A percentile compares a stretch with the other conserved stretches of the same genome.
Evolutionary conservation across 1,140 invertebrate species (phyloP).

Genomic region (Polypedilum pembai): DNA sequence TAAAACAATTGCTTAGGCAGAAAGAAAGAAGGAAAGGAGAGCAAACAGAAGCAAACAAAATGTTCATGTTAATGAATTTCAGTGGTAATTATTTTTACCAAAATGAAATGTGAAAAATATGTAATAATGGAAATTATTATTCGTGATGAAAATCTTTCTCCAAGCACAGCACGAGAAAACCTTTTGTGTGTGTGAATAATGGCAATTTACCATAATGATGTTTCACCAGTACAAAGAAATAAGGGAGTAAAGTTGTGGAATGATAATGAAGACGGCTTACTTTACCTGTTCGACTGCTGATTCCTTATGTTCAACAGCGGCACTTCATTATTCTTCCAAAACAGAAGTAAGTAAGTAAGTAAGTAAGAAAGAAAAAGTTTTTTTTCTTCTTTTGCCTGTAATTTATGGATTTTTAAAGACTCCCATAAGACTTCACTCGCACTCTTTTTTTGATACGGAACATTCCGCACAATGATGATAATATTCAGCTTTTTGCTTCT

Average conservation of each 20-base stretch:
- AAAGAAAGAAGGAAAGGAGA: not conserved
- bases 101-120: not conserved
- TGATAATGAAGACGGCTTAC: conserved; percentile 8
- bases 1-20: too few relatives aligned
- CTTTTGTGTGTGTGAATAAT: not conserved
- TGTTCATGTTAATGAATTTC: too few relatives aligned
- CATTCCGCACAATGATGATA: not conserved
- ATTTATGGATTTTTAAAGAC: conserved; percentile 19
- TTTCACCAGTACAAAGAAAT: not conserved
- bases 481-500: not conserved
- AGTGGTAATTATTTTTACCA: not conserved
- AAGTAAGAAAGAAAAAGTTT: not conserved
- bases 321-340: conserved; percentile 13
- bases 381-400: not conserved
- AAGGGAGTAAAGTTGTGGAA: not conserved
- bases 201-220: conserved; percentile 3
- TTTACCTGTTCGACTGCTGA: not conserved
- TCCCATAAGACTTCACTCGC: not conserved
- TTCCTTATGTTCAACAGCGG: not conserved
- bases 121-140: not conserved
- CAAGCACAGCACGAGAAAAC: not conserved
- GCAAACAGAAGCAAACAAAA: not conserved
- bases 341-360: not conserved
- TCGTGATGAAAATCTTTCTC: too few relatives aligned
- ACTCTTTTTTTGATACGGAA: not conserved